These are phyloP conservation scores for Argyrosomus japonicus DNA, from an alignment of 2,113 vertebrate genomes.

Conservation along the genomic window DNA sequence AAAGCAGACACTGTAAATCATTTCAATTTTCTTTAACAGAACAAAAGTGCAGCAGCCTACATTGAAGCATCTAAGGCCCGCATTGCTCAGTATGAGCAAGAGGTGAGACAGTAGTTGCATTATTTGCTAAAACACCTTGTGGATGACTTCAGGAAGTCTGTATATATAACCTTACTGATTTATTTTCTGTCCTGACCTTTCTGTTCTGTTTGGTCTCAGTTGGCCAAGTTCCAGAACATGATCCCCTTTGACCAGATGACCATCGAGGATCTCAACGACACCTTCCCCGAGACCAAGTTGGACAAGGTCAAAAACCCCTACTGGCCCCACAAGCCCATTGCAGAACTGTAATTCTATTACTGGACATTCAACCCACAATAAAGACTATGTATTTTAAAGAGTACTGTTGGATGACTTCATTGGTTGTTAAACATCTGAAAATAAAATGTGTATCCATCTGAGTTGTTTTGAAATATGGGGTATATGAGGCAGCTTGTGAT, in stretches of 20 bases:
- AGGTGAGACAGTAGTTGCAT: constrained; percentile 81
- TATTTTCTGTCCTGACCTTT: background rate
- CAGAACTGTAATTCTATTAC: constrained; percentile 85
- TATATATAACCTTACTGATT: background rate
- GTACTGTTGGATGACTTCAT: constrained; percentile 15
- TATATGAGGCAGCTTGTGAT: background rate
- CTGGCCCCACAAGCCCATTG: constrained; percentile 93
- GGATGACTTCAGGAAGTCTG: background rate
- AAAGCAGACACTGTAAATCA: background rate
- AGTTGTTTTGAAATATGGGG: background rate
- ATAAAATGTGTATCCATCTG: background rate
- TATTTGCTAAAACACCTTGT: background rate
- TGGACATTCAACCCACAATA: constrained; percentile 61
- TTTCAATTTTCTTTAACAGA: constrained; percentile 78
- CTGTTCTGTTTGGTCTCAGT: constrained; percentile 75
- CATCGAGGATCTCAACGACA: constrained; percentile 84
- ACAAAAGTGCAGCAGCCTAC: constrained; percentile 82
- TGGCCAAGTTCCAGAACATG: constrained; percentile 90
- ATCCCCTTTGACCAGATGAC: constrained; percentile 98
- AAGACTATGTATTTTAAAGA: constrained; percentile 75
- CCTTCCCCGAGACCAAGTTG: constrained; percentile 92
- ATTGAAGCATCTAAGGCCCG: constrained; percentile 87
- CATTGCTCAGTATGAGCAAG: constrained; percentile 84
- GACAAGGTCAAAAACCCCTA: constrained; percentile 91
- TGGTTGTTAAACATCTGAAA: background rate